Percentiles rank a stretch among this genome's conserved stretches.
These are phyloP conservation scores for Lymantria monacha DNA, from an alignment of 2,888 invertebrate genomes.

Conservation along the genomic window DNA sequence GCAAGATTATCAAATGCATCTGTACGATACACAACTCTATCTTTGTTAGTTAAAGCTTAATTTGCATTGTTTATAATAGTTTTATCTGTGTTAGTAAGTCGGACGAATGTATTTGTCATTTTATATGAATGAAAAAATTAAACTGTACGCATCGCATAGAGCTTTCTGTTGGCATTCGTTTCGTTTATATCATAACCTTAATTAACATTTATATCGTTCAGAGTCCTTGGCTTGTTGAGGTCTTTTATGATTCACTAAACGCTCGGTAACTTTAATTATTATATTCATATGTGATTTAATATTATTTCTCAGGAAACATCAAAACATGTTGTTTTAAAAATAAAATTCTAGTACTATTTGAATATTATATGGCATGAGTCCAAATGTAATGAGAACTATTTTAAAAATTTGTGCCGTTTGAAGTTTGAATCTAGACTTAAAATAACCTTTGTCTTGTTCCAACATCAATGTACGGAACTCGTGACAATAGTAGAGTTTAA, in stretches of 20 bases:
- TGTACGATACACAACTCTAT: conserved; percentile 41
- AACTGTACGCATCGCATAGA: conserved; percentile 65
- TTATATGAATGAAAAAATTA: conserved; percentile 79
- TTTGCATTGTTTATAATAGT: conserved; percentile 24
- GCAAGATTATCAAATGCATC: conserved; percentile 58
- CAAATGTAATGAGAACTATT: conserved; percentile 29
- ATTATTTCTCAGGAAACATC: conserved; percentile 34
- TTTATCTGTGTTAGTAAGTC: conserved; percentile 76
- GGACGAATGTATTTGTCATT: conserved; percentile 75
- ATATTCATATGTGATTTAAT: conserved; percentile 20
- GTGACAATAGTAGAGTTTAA: conserved; percentile 21
- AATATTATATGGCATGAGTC: conserved; percentile 38
- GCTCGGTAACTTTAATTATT: conserved; percentile 23
- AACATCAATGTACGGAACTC: conserved; percentile 1
- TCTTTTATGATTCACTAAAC: conserved; percentile 54
- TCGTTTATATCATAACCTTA: conserved; percentile 74
- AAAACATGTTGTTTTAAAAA: conserved; percentile 18
- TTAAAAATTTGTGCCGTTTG: conserved; percentile 3
- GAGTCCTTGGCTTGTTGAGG: conserved; percentile 47
- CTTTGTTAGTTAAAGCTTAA: not conserved
- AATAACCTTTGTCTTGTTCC: conserved; percentile 11
- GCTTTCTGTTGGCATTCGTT: conserved; percentile 71
- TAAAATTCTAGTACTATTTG: conserved; percentile 27
- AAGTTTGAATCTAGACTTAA: conserved; percentile 13
- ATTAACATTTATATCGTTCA: conserved; percentile 70